These are phyloP conservation scores for Halesus radiatus DNA, from an alignment of 1,140 invertebrate species.

Conservation along the genomic window DNA sequence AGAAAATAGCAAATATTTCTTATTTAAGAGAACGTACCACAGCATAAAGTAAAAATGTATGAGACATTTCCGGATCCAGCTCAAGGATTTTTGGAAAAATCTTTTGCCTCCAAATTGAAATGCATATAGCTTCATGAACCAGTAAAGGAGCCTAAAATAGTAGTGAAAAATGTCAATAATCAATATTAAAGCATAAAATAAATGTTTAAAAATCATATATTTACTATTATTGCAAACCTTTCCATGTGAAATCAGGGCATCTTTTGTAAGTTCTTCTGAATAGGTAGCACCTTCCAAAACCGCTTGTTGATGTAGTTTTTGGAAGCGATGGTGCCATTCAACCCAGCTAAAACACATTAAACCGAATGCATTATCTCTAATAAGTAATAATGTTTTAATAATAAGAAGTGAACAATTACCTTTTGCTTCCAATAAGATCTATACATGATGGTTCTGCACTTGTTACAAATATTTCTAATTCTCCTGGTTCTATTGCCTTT, in stretches of 20 bases:
- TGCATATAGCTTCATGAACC: conserved; percentile 82
- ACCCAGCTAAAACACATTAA: conserved; percentile 84
- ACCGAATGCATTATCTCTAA: conserved; percentile 30
- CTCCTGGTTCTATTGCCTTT: conserved; percentile 63
- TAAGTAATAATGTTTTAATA: conserved; percentile 43
- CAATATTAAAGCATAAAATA: neutral
- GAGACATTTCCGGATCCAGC: conserved; percentile 73
- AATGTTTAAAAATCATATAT: conserved; percentile 13
- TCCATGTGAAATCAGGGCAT: conserved; percentile 52
- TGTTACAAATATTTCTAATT: conserved; percentile 66
- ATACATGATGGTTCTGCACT: conserved; percentile 64
- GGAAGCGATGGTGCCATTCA: conserved; percentile 81
- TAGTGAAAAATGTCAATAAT: neutral
- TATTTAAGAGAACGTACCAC: conserved; percentile 63
- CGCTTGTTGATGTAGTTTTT: conserved; percentile 85
- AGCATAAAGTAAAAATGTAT: conserved; percentile 81
- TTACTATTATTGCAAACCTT: conserved; percentile 42
- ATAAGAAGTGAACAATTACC: conserved; percentile 59
- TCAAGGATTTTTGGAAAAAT: conserved; percentile 80
- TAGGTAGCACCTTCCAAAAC: conserved; percentile 74
- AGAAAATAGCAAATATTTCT: no score
- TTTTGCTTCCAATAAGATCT: conserved; percentile 64
- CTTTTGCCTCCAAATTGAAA: conserved; percentile 83
- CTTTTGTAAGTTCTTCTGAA: conserved; percentile 52
- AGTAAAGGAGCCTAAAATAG: conserved; percentile 75